Evolutionary conservation across 2,888 invertebrate species (phyloP).

Genomic region (Catocala sponsa): DNA sequence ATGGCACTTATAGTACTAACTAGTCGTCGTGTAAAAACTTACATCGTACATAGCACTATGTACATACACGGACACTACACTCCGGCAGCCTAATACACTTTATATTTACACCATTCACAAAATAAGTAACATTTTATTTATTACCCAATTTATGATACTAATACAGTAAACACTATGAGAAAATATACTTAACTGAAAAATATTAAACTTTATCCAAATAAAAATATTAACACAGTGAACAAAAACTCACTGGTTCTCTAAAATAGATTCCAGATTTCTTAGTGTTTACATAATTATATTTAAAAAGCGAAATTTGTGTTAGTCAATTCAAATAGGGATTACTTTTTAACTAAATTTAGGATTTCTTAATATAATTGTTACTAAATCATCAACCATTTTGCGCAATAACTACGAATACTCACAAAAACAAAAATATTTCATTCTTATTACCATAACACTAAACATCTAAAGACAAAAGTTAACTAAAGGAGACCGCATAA

Average conservation of each 20-base stretch:
- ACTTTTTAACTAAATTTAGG: slow-evolving; percentile 23
- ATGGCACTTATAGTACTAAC: slow-evolving; percentile 76
- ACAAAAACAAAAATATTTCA: slow-evolving; percentile 42
- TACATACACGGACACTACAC: slow-evolving; percentile 68
- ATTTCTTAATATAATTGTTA: slow-evolving; percentile 24
- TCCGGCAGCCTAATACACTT: slow-evolving; percentile 49
- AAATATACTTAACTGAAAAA: slow-evolving; percentile 15
- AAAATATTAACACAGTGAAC: slow-evolving; percentile 19
- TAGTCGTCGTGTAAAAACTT: slow-evolving; percentile 76
- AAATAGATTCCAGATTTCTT: slow-evolving; percentile 23
- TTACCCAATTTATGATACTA: slow-evolving; percentile 31
- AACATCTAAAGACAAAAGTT: slow-evolving; percentile 8
- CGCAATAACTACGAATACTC: slow-evolving; percentile 15
- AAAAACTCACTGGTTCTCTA: slow-evolving; percentile 21
- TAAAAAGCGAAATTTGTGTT: slow-evolving; percentile 13
- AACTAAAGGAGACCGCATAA: slow-evolving; percentile 24
- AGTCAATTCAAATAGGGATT: slow-evolving; percentile 16
- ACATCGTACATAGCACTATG: slow-evolving; percentile 63
- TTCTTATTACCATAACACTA: slow-evolving; percentile 29
- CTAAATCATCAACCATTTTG: slow-evolving; percentile 18
- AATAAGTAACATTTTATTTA: slow-evolving; percentile 53
- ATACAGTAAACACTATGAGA: slow-evolving; percentile 22
- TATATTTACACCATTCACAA: slow-evolving; percentile 59
- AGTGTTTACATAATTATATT: slow-evolving; percentile 1
- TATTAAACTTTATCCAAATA: slow-evolving; percentile 21